Percentiles rank a stretch among this genome's conserved stretches.
These are phyloP conservation scores for Eonycteris spelaea DNA, from an alignment of 2,113 vertebrate genomes.

Conservation along the genomic window DNA sequence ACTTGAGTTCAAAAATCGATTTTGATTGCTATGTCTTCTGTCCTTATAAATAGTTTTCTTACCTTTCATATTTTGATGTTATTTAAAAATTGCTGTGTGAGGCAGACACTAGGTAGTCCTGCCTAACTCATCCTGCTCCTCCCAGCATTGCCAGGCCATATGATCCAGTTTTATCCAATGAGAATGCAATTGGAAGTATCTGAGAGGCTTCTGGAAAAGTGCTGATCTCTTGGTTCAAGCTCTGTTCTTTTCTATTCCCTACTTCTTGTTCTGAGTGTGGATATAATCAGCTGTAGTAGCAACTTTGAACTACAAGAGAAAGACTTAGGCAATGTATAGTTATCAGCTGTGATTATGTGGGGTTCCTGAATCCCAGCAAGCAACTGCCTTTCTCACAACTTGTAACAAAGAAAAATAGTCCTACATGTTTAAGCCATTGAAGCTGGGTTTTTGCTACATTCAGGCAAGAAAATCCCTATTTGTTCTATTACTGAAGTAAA, in stretches of 20 bases:
- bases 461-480: not conserved
- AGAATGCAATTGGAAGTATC: not conserved
- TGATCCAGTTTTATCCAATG: not conserved
- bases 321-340: not conserved
- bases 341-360: not conserved
- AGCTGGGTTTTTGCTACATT: not conserved
- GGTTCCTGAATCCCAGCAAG: not conserved
- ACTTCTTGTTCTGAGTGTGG: not conserved
- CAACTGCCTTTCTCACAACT: not conserved
- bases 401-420: not conserved
- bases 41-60: not conserved
- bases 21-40: not conserved
- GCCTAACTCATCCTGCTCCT: not conserved
- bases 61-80: not conserved
- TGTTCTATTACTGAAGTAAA: conserved; percentile 8
- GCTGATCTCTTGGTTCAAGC: not conserved
- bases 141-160: not conserved
- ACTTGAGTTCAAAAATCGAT: not conserved
- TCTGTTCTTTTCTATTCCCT: not conserved
- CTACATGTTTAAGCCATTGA: not conserved
- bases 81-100: not conserved
- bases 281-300: not conserved
- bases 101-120: not conserved
- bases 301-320: not conserved
- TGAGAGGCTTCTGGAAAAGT: not conserved